phyloP scores from a whole-genome alignment of 1,140 invertebrate genomes.

The Calephelis virginiensis region DNA sequence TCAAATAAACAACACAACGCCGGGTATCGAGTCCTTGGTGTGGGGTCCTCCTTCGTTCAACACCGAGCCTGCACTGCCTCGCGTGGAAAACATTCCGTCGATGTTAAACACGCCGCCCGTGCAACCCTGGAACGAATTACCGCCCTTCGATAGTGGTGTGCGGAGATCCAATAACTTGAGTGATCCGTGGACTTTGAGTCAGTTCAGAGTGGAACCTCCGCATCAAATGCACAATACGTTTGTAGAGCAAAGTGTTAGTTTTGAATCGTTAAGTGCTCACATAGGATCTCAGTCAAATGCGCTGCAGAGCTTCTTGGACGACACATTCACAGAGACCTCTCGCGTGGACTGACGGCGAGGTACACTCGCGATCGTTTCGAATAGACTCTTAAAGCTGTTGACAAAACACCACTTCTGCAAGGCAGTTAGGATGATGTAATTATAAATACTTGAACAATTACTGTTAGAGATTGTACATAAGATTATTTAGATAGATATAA shows the following conservation, averaged over 20 bases:
- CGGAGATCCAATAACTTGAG: conserved; percentile 41
- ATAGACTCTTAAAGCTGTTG: conserved; percentile 20
- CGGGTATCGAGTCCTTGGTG: conserved; percentile 56
- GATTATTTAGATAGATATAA: conserved; percentile 68
- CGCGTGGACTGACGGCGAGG: conserved; percentile 61
- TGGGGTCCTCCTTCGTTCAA: conserved; percentile 49
- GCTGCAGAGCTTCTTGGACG: conserved; percentile 58
- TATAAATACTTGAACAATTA: conserved; percentile 65
- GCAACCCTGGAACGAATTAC: conserved; percentile 47
- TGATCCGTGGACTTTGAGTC: conserved; percentile 61
- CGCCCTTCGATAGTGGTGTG: conserved; percentile 46
- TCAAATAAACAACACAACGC: conserved; percentile 36
- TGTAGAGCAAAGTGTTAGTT: conserved; percentile 58
- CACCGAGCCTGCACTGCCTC: conserved; percentile 40
- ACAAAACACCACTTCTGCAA: conserved; percentile 18
- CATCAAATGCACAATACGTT: conserved; percentile 57
- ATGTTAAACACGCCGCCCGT: conserved; percentile 52
- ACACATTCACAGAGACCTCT: conserved; percentile 55
- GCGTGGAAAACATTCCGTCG: conserved; percentile 42
- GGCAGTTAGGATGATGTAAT: conserved; percentile 45
- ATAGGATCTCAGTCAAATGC: conserved; percentile 43
- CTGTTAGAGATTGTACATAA: conserved; percentile 72
- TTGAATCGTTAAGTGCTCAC: conserved; percentile 54
- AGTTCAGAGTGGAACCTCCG: conserved; percentile 61
- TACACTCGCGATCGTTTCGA: conserved; percentile 18